Conservation (phyloP, 2,797 vertebrate genomes). For the Amblyraja radiata region DNA sequence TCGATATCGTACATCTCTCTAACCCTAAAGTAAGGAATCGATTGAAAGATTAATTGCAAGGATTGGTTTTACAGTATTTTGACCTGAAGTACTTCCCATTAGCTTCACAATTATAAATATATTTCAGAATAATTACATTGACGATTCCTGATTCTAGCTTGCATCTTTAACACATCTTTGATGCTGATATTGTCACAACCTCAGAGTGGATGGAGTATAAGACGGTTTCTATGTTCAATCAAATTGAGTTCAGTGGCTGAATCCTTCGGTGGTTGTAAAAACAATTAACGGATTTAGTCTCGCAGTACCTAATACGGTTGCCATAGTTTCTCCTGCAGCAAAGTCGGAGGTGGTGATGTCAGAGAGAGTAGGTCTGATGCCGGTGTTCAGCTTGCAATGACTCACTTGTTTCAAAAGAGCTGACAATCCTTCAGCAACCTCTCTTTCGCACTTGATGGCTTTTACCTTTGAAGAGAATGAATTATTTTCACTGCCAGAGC, state of each 20-base stretch:
- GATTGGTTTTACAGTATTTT: constrained; percentile 38
- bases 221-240: constrained; percentile 53
- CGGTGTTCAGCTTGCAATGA: constrained; percentile 55
- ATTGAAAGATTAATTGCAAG: constrained; percentile 40
- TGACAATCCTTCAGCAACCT: constrained; percentile 41
- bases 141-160: constrained; percentile 44
- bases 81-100: constrained; percentile 45
- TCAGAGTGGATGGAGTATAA: constrained; percentile 46
- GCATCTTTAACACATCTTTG: constrained; percentile 49
- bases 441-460: constrained; percentile 18
- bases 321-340: constrained; percentile 66
- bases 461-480: constrained; percentile 26
- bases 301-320: constrained; percentile 60
- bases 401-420: constrained; percentile 49
- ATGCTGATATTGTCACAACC: constrained; percentile 43
- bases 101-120: constrained; percentile 44
- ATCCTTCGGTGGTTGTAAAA: constrained; percentile 67
- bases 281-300: constrained; percentile 67
- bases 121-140: constrained; percentile 45
- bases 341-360: constrained; percentile 63
- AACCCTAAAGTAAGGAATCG: neutral
- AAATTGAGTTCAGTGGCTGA: constrained; percentile 55
- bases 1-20: no score
- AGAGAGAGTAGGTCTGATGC: constrained; percentile 60
- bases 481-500: constrained; percentile 18